phyloP scores from a whole-genome alignment of 37 sponge, comb jelly and placozoan species.

The Bolinopsis microptera region DNA sequence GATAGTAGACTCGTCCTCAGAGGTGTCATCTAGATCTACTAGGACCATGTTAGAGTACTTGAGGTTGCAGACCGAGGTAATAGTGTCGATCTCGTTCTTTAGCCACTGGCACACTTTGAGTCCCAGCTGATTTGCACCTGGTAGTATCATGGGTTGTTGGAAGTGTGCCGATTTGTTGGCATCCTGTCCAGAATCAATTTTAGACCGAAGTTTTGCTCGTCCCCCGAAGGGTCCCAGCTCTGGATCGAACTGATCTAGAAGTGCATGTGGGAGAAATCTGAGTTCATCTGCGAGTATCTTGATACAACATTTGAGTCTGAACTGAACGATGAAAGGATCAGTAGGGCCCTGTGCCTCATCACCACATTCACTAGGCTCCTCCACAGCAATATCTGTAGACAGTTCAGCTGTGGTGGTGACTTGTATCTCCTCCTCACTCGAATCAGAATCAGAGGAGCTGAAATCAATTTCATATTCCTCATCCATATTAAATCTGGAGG shows the following conservation, averaged over 20 bases:
- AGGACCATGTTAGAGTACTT: not conserved
- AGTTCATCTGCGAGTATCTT: conserved; percentile 20
- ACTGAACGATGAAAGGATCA: not conserved
- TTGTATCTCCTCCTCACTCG: not conserved
- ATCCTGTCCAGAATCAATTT: not conserved
- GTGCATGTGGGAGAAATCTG: not conserved
- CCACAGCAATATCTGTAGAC: not conserved
- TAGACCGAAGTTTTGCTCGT: not conserved
- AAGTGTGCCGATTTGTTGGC: not conserved
- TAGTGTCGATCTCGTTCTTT: conserved; percentile 24
- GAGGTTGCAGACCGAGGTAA: not conserved
- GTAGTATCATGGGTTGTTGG: not conserved
- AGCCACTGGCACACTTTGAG: conserved; percentile 29
- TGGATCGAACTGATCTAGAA: not conserved
- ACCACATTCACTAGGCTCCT: not conserved
- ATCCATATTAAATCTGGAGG: conserved; percentile 28
- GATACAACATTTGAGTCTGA: not conserved
- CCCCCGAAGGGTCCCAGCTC: conserved; percentile 22
- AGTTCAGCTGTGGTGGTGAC: not conserved
- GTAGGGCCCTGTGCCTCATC: not conserved
- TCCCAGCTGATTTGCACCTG: conserved; percentile 21
- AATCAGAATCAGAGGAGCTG: not conserved
- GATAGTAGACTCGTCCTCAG: not conserved
- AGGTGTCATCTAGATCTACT: not conserved
- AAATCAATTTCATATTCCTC: conserved; percentile 33